Evolutionary conservation across 2,113 vertebrate species (phyloP), one percentile per base, ranked within the genome.

Genomic region (Proteles cristata): DNA sequence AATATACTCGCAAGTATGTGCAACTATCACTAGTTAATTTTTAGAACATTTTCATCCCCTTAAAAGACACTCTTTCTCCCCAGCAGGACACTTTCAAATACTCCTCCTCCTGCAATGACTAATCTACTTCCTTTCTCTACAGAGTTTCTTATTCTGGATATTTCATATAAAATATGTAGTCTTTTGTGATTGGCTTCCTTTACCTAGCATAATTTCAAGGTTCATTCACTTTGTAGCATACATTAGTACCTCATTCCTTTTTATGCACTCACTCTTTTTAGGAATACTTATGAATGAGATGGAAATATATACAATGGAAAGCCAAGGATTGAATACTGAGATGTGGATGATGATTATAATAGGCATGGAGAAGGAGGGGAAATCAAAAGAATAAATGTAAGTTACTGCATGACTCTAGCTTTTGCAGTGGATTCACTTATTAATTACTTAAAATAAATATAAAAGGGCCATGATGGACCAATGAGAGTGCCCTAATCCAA

Each of bases 1-100:
- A 90, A 66, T 71, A 79, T 19, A 85, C 79, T 90, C 43, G 48
- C 33, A 94, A n/a, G 31, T 25, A 43, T 3, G 19, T 48, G 12
- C 33, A 91, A 80, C 33, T 19, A 89, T 16, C 39, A 39, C 35
- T 33, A 50, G 55, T 63, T 45, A 88, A 69, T 76, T 92, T 92
- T 92, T 93, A 85, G 58, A 82, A 76, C 33, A 92, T 92, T 58
- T 65, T 80, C 53, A 63, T 65, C 45, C 82, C 69, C n/a, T 96
- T 61, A 68, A 23, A 50, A 50, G 12, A 50, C 65, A 31, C 1
- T 53, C 14, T 77, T n/a, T 69, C 39, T 61, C 82, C 33, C 58
- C 16, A 19, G 33, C 21, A 83, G 21, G 55, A 74, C 6, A 73
- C 11, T 87, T n/a, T 8, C 11, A 79, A 66, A 87, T 5, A 55